These are phyloP conservation scores for Actinostola sp. DNA, from an alignment of 92 coral and sea anemone species.

Conservation along the genomic window DNA sequence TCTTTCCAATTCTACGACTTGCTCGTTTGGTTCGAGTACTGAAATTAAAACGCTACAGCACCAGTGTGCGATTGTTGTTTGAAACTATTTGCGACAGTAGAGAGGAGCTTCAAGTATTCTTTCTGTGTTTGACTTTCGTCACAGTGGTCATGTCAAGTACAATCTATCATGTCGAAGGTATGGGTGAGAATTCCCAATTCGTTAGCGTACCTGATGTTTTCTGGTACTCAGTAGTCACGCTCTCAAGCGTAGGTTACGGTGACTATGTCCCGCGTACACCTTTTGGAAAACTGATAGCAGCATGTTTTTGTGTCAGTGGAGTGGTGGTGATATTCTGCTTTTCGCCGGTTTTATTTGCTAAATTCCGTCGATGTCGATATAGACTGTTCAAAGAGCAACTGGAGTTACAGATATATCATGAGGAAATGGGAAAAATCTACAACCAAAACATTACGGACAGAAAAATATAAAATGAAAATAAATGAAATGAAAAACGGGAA, in stretches of 20 bases:
- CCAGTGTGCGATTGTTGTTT: slow-evolving; percentile 72
- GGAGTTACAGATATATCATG: slow-evolving; percentile 48
- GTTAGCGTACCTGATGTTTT: slow-evolving; percentile 76
- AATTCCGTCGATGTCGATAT: slow-evolving; percentile 67
- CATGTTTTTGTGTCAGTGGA: slow-evolving; percentile 61
- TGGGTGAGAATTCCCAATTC: slow-evolving; percentile 57
- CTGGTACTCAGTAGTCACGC: slow-evolving; percentile 84
- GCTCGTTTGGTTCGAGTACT: slow-evolving; percentile 65
- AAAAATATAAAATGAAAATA: neutral
- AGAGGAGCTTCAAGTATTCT: slow-evolving; percentile 67
- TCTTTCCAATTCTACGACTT: slow-evolving; percentile 58
- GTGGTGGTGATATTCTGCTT: slow-evolving; percentile 71
- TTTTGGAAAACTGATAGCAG: slow-evolving; percentile 74
- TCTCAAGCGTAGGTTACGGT: slow-evolving; percentile 89
- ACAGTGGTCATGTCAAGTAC: slow-evolving; percentile 69
- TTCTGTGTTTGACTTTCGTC: slow-evolving; percentile 61
- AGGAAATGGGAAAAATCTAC: slow-evolving; percentile 29
- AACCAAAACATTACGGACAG: slow-evolving; percentile 28
- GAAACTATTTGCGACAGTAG: slow-evolving; percentile 80
- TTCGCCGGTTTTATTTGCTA: slow-evolving; percentile 73
- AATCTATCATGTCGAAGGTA: slow-evolving; percentile 71
- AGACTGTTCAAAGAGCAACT: slow-evolving; percentile 56
- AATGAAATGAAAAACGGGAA: neutral
- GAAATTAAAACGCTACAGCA: slow-evolving; percentile 71
- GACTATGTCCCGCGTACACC: slow-evolving; percentile 79